A percentile compares a stretch with the other conserved stretches of the same genome.
Conservation (phyloP, 2,113 vertebrate genomes). For the Murina feae region DNA sequence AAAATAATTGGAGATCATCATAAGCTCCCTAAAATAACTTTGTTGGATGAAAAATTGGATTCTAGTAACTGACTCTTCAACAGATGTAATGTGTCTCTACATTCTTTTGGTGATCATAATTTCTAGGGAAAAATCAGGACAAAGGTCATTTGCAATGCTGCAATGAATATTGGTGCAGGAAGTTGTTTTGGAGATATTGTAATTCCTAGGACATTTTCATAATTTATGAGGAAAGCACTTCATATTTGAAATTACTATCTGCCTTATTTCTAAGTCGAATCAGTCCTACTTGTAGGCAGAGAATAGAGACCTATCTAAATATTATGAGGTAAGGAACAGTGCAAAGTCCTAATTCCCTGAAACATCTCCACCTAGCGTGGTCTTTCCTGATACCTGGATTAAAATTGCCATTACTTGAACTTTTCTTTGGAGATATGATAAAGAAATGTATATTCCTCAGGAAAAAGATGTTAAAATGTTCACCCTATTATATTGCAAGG, state of each 20-base stretch:
- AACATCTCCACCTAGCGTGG: not conserved
- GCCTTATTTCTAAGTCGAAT: not conserved
- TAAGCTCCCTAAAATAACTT: conserved; percentile 31
- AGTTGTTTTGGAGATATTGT: not conserved
- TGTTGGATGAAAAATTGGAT: not conserved
- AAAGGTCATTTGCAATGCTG: conserved; percentile 10
- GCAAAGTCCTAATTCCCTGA: not conserved
- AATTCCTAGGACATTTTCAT: conserved; percentile 23
- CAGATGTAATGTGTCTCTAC: conserved; percentile 16
- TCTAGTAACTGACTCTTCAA: not conserved
- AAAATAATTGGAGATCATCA: conserved; percentile 12
- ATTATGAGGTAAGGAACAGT: not conserved
- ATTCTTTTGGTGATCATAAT: conserved; percentile 4
- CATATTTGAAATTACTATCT: conserved; percentile 28
- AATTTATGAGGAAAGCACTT: not conserved
- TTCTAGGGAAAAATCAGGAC: not conserved
- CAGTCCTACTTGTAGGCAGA: not conserved
- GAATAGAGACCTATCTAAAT: not conserved
- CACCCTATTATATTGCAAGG: not conserved
- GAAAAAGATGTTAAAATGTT: not conserved
- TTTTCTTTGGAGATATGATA: not conserved
- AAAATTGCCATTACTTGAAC: not conserved
- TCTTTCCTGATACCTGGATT: not conserved
- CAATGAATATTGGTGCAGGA: not conserved
- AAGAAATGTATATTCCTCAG: not conserved